A percentile compares a stretch with the other conserved stretches of the same genome.
phyloP scores from a whole-genome alignment of 2,888 invertebrate genomes.

The Muschampia staudingeri region DNA sequence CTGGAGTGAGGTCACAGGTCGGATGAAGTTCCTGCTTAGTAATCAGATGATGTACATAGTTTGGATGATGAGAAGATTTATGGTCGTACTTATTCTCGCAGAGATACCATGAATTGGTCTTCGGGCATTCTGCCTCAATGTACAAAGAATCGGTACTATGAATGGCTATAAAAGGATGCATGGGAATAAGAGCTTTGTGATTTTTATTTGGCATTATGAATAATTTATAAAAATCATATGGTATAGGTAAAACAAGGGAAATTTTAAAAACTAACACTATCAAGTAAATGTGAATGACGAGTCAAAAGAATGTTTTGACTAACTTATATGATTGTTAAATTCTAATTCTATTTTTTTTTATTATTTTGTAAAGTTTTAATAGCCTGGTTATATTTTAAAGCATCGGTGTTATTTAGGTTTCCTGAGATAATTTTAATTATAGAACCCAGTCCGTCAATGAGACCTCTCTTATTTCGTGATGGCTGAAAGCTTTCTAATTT shows the following conservation, averaged over 20 bases:
- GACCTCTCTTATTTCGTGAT: background rate
- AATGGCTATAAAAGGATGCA: background rate
- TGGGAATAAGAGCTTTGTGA: conserved; percentile 3
- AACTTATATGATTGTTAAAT: conserved; percentile 32
- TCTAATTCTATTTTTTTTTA: conserved; percentile 18
- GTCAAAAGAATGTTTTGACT: background rate
- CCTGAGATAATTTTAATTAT: background rate
- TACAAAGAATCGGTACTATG: conserved; percentile 13
- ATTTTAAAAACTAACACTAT: conserved; percentile 40
- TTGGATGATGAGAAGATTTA: background rate
- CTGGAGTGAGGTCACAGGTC: background rate
- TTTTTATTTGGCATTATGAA: conserved; percentile 40
- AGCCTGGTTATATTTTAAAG: background rate
- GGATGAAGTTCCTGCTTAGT: background rate
- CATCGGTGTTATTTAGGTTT: background rate
- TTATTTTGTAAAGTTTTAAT: background rate
- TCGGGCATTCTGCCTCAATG: conserved; percentile 25
- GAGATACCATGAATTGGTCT: conserved; percentile 20
- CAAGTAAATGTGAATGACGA: conserved; percentile 8
- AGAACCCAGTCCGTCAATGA: background rate
- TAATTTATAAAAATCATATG: conserved; percentile 30
- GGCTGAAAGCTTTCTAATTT: no score
- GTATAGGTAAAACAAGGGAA: conserved; percentile 9
- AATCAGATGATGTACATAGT: conserved; percentile 6
- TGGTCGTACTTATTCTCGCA: background rate